A percentile compares a stretch with the other conserved stretches of the same genome.
These are phyloP conservation scores for Nudaria mundana DNA, from an alignment of 2,888 invertebrate genomes.

Conservation along the genomic window DNA sequence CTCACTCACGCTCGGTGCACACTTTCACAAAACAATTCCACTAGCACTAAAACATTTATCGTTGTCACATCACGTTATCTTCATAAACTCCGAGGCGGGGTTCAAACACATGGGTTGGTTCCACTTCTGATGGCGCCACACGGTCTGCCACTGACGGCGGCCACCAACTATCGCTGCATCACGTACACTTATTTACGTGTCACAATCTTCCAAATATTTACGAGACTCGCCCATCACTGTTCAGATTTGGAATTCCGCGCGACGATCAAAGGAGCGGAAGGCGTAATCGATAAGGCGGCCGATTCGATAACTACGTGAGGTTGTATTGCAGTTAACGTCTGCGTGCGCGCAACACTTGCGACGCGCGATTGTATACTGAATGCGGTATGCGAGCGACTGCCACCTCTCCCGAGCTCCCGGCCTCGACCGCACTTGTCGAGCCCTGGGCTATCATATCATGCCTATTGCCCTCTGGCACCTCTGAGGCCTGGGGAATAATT, in stretches of 20 bases:
- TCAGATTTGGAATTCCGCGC: conserved; percentile 45
- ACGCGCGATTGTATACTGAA: conserved; percentile 75
- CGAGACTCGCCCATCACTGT: conserved; percentile 55
- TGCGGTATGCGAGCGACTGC: conserved; percentile 58
- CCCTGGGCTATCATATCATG: conserved; percentile 65
- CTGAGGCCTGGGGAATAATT: conserved; percentile 67
- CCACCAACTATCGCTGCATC: conserved; percentile 43
- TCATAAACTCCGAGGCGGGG: conserved; percentile 53
- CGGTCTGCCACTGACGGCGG: conserved; percentile 59
- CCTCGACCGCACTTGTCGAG: conserved; percentile 64
- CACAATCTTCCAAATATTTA: conserved; percentile 45
- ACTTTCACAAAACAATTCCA: conserved; percentile 81
- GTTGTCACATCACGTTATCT: conserved; percentile 80
- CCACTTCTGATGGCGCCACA: conserved; percentile 58
- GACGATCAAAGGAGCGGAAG: conserved; percentile 44
- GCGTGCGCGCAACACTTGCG: conserved; percentile 74
- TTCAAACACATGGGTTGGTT: conserved; percentile 49
- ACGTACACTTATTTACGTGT: conserved; percentile 49
- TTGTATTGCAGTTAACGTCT: conserved; percentile 52
- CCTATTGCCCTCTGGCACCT: conserved; percentile 71
- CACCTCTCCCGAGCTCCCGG: conserved; percentile 70
- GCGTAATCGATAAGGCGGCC: conserved; percentile 61
- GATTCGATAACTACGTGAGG: conserved; percentile 47
- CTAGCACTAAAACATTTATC: conserved; percentile 67
- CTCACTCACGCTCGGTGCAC: conserved; percentile 71